Base-by-base conservation (phyloP, 2,888 invertebrate species). In the Rotaria socialis region DNA sequence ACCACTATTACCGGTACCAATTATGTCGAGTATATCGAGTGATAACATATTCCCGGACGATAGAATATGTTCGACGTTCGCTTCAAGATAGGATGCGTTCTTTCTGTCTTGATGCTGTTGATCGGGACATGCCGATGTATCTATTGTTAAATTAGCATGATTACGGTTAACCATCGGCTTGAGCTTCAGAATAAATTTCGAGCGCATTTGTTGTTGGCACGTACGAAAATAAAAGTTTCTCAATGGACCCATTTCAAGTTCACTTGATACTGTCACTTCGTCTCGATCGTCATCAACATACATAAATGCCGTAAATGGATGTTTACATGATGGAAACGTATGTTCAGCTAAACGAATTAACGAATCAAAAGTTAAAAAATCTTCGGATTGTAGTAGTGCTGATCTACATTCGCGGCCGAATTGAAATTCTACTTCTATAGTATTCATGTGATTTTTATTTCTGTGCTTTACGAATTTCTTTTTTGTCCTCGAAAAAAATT, bases 191-290 rank as follows among this genome's bases (percentile, higher is more conserved):
- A 67, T 35, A 7, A 35, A 35, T 35, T 67, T 67, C 1, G 67
- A 41, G 5, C 6, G 3, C 19, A 16, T 27, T 80, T 80, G 47
- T 47, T 80, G n/a, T 47, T 47, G 11, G n/a, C n/a, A 80, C 6
- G n/a, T 43, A 67, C 67, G 67, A 47, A 47, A 80, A 80, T 47
- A 80, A 80, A 80, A 47, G 11, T 80, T n/a, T 80, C 47, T 41
- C 47, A 80, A n/a, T 80, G 80, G 80, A 47, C 16, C 80, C 43
- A 80, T 80, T 80, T 80, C 80, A n/a, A 80, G 47, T 80, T 80
- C 80, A 80, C 80, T 80, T 47, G 43, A 47, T 24, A 80, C 80
- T 11, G n/a, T 80, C 0, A 80, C 80, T 24, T 11, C n/a, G 47
- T 80, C 80, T 14, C 47, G 11, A 80, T 80, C 80, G n/a, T 80